A percentile compares a stretch with the other conserved stretches of the same genome.
phyloP scores from a whole-genome alignment of 2,888 invertebrate genomes.

The Spodoptera littoralis region DNA sequence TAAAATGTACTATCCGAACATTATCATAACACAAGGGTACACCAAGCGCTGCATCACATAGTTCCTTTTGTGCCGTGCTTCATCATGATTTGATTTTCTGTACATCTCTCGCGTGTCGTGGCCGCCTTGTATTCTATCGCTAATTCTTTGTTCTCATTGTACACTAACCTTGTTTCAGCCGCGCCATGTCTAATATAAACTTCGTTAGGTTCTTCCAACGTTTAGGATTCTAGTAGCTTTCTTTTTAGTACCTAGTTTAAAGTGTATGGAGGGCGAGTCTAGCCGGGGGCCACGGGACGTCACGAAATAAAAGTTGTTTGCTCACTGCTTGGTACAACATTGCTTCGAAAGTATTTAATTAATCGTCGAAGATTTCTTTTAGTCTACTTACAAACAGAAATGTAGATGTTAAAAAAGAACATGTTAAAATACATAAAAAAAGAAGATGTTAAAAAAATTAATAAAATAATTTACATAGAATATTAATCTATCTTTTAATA shows the following conservation, averaged over 20 bases:
- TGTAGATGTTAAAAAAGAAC: too few relatives aligned
- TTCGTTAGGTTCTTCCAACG: slow-evolving; percentile 23
- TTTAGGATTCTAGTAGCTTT: slow-evolving; percentile 14
- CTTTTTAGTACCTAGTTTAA: not conserved
- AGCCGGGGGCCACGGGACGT: slow-evolving; percentile 1
- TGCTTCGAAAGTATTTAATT: too few relatives aligned
- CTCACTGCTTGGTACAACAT: too few relatives aligned
- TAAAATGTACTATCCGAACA: too few relatives aligned
- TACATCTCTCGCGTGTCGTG: not conserved
- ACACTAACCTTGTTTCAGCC: slow-evolving; percentile 25
- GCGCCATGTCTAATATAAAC: slow-evolving; percentile 29
- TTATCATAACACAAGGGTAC: too few relatives aligned
- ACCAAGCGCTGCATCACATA: too few relatives aligned
- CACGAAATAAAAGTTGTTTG: slow-evolving; percentile 8
- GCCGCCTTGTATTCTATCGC: slow-evolving; percentile 15
- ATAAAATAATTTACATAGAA: too few relatives aligned
- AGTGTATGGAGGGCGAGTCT: not conserved
- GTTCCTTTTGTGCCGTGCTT: not conserved
- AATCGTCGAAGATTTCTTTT: too few relatives aligned
- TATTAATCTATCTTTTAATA: too few relatives aligned
- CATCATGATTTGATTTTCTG: not conserved
- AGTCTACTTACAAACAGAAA: too few relatives aligned
- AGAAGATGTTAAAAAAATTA: too few relatives aligned
- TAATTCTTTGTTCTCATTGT: slow-evolving; percentile 35
- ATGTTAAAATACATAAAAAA: too few relatives aligned